These are phyloP conservation scores for Coccyzus lansbergi DNA, from an alignment of 2,797 vertebrate genomes.

Conservation along the genomic window DNA sequence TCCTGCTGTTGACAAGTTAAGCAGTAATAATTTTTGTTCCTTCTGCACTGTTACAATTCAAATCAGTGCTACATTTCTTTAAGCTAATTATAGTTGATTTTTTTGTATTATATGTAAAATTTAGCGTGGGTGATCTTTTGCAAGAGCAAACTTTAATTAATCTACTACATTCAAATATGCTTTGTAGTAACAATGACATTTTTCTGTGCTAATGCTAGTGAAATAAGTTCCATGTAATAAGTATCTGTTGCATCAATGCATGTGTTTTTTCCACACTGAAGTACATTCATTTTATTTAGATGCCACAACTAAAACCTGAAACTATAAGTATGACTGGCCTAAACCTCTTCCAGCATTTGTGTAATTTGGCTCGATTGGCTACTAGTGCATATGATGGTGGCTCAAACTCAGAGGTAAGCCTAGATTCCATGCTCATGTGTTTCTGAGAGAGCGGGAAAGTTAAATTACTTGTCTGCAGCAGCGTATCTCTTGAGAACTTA, in stretches of 20 bases:
- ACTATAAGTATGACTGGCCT: conserved; percentile 99
- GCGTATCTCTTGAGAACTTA: background rate
- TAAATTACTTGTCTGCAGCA: background rate
- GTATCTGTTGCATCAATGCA: background rate
- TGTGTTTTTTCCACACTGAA: conserved; percentile 4
- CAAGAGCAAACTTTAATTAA: background rate
- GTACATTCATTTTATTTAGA: conserved; percentile 77
- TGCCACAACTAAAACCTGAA: conserved; percentile 98
- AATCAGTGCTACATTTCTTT: background rate
- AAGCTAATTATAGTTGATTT: background rate
- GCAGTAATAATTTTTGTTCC: background rate
- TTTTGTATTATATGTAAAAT: background rate
- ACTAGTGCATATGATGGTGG: conserved; percentile 95
- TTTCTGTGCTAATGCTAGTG: background rate
- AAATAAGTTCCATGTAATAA: background rate
- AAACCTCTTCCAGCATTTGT: conserved; percentile 97
- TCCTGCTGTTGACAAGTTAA: background rate
- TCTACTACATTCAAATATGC: background rate
- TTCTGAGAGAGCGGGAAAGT: background rate
- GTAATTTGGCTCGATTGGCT: conserved; percentile 95
- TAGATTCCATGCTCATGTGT: background rate
- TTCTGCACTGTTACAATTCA: background rate
- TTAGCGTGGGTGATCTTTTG: background rate
- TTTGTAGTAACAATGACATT: background rate
- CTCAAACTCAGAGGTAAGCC: conserved; percentile 93